These are phyloP conservation scores for Acrocyrtus sp. DNA, from an alignment of 2,888 invertebrate genomes.

Conservation along the genomic window DNA sequence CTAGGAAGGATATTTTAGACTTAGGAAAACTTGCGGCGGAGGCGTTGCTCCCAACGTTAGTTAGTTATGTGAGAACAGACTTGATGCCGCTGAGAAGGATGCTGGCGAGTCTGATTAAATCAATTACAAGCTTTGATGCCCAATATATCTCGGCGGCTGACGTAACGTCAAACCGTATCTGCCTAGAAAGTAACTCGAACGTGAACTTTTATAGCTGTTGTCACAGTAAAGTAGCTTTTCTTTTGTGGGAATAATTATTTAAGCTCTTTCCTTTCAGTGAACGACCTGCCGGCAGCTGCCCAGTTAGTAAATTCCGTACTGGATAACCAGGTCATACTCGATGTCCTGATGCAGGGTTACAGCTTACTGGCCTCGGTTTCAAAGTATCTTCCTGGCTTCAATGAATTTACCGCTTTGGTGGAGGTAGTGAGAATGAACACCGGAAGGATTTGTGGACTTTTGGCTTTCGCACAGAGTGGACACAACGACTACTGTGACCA, in stretches of 20 bases:
- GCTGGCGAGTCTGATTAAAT: not conserved
- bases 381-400: conserved; percentile 23
- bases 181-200: not conserved
- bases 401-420: conserved; percentile 12
- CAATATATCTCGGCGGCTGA: not conserved
- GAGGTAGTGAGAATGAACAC: conserved; percentile 15
- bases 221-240: not conserved
- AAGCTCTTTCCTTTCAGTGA: not conserved
- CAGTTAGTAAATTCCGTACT: conserved; percentile 7
- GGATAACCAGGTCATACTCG: not conserved
- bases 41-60: conserved; percentile 12
- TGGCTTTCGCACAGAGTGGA: not conserved
- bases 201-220: not conserved
- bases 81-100: conserved; percentile 18
- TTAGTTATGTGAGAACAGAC: conserved; percentile 13
- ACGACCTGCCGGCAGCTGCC: conserved; percentile 1
- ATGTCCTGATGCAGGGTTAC: conserved; percentile 10
- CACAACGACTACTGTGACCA: conserved; percentile 7
- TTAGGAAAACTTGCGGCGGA: not conserved
- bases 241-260: not conserved
- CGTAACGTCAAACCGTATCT: conserved; percentile 7
- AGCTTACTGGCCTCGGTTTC: conserved; percentile 6
- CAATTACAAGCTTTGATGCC: not conserved
- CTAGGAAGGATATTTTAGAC: not conserved
- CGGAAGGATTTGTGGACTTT: conserved; percentile 18